Evolutionary conservation across 2,797 vertebrate genomes (phyloP).

Genomic region (Harpagifer antarcticus): DNA sequence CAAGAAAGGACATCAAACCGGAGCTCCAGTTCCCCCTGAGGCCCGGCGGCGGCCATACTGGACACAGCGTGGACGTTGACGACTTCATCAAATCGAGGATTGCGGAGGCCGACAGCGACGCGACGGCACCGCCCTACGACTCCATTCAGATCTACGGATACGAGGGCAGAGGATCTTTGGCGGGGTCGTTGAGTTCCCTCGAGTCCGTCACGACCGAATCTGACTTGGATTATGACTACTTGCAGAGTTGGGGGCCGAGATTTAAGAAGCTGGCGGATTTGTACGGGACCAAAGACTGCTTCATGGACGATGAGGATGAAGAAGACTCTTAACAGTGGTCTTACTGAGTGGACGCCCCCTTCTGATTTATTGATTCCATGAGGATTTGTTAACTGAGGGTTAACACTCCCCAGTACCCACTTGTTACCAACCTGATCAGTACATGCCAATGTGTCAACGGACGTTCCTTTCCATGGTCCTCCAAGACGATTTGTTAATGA

Average conservation of each 20-base stretch:
- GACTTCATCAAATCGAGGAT: slow-evolving; percentile 98
- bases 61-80: slow-evolving; percentile 94
- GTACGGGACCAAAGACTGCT: slow-evolving; percentile 99
- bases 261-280: slow-evolving; percentile 99
- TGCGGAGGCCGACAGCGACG: slow-evolving; percentile 94
- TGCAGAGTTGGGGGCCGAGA: slow-evolving; percentile 98
- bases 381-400: slow-evolving; percentile 63
- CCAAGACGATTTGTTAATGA: slow-evolving; percentile 61
- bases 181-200: slow-evolving; percentile 95
- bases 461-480: slow-evolving; percentile 45
- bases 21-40: slow-evolving; percentile 92
- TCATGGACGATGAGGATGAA: slow-evolving; percentile 77
- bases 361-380: slow-evolving; percentile 68
- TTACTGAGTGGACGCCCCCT: slow-evolving; percentile 57
- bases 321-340: slow-evolving; percentile 94
- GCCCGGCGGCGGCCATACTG: slow-evolving; percentile 87
- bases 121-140: slow-evolving; percentile 96
- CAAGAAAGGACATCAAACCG: slow-evolving; percentile 97
- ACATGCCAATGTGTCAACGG: slow-evolving; percentile 58
- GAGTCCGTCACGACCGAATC: slow-evolving; percentile 98
- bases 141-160: slow-evolving; percentile 99
- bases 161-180: slow-evolving; percentile 94
- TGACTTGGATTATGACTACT: slow-evolving; percentile 99
- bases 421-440: slow-evolving; percentile 60
- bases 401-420: slow-evolving; percentile 46